Conservation (phyloP, 2,888 invertebrate species). For the Drosophila multiciliata region DNA sequence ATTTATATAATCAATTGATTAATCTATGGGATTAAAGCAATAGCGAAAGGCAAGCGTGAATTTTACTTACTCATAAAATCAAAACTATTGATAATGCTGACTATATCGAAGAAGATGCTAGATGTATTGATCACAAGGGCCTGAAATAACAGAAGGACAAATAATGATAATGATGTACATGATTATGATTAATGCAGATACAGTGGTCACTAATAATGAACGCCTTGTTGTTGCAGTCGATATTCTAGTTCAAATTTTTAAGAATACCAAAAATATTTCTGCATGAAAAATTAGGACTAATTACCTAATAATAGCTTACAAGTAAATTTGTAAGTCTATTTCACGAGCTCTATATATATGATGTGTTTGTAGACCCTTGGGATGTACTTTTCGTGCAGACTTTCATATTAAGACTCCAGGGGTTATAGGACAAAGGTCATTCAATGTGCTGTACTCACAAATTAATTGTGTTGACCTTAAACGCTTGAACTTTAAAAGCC, state of each 20-base stretch:
- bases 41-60: slow-evolving; percentile 9
- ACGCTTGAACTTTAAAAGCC: slow-evolving; percentile 42
- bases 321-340: background rate
- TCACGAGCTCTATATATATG: background rate
- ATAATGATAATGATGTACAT: slow-evolving; percentile 8
- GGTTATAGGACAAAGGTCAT: background rate
- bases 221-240: background rate
- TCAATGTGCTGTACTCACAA: slow-evolving; percentile 19
- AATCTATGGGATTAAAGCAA: background rate
- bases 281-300: background rate
- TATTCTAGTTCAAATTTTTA: background rate
- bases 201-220: background rate
- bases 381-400: background rate
- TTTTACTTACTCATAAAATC: slow-evolving; percentile 83
- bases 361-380: background rate
- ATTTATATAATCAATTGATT: background rate
- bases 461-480: slow-evolving; percentile 44
- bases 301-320: background rate
- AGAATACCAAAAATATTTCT: background rate
- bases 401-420: background rate
- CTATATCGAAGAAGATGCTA: slow-evolving; percentile 84
- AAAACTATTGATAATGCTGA: slow-evolving; percentile 82
- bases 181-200: background rate
- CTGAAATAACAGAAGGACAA: slow-evolving; percentile 61
- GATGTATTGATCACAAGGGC: slow-evolving; percentile 84